Base-by-base conservation (phyloP, 1,140 invertebrate species). In the Diorhabda elongata region DNA sequence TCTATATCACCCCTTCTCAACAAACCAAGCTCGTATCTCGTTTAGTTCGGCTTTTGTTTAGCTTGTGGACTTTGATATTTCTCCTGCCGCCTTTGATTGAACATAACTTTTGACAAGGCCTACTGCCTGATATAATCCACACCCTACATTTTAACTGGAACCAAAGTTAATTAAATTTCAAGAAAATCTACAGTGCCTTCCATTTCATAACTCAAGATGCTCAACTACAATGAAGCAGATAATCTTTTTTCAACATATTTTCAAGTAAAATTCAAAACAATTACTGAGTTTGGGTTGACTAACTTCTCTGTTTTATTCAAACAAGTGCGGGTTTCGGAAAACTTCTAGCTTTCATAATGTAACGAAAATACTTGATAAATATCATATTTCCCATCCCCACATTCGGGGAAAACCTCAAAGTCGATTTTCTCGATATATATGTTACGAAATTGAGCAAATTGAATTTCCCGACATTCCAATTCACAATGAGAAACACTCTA, bases 61-160 rank as follows among this genome's bases (percentile, higher is more conserved):
- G 44, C 42, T 62, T 62, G 61, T 44, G 44, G 61, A 42, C 61
- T 62, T 9, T 42, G 44, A 62, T 62, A 62, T 62, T 62, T 62
- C 42, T 44, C 44, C 3, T 44, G 61, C 44, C 61, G 44, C 61
- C 61, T 44, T 62, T 62, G 42, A 44, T 44, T 62, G 44, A 44
- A 62, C 42, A 62, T 4, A 42, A 52, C 47, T 52, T 52, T 9
- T 8, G 42, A 44, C 44, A 42, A 44, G 61, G 61, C 43, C 8
- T 7, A 42, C 58, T 59, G 58, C n/a, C n/a, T 11, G 58, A 59
- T 11, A 26, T 26, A 11, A 59, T 44, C 61, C 42, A 62, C 44
- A 44, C 44, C 43, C 44, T 42, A 43, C 43, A 43, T 44, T 62
- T 62, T 44, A 44, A 52, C 47, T 44, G 4, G n/a, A 44, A 44